Base-by-base conservation (phyloP, 2,113 vertebrate species). In the Melozone crissalis region DNA sequence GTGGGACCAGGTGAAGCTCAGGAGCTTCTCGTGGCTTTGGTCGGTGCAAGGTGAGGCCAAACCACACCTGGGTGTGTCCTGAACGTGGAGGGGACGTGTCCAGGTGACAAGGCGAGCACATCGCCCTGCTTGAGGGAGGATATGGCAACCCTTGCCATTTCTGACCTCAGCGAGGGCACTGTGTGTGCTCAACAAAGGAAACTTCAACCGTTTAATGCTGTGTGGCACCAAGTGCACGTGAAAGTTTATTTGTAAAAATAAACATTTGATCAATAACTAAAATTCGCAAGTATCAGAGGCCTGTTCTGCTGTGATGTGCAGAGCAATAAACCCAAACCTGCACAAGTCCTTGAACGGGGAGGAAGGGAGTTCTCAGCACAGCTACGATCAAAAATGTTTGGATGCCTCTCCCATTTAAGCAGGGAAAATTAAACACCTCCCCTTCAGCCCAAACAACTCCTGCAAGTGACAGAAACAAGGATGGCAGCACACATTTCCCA, bases 181-280 rank as follows among this genome's bases (percentile, higher is more conserved):
- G 28, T 0, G 20, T 17, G 46, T 1, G 12, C 6, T 28, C 57
- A 37, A 15, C 37, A 51, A 58, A 72, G 15, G 43, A 22, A 73
- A 55, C 19, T 26, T 39, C 33, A 57, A 5, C 17, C 2, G 4
- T 15, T 90, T 10, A 11, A 17, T 2, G 15, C 0, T 15, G 4
- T 22, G 14, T 3, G 49, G 24, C 7, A 5, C 8, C 15, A 87
- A 75, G 33, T 2, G 10, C 10, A 4, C 0, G 1, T 13, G 2
- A 13, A 76, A 79, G 11, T 9, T 31, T 46, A 13, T 66, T 65
- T 15, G 44, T 33, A 49, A 68, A 83, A 82, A 63, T 1, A 31
- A 68, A 27, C 26, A 30, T 5, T 6, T 10, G 8, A 51, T 55
- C 41, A 54, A 49, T 49, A 39, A 28, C 33, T 54, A 57, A 39